Evolutionary conservation across 1,140 invertebrate species (phyloP).

Genomic region (Araneus ventricosus): DNA sequence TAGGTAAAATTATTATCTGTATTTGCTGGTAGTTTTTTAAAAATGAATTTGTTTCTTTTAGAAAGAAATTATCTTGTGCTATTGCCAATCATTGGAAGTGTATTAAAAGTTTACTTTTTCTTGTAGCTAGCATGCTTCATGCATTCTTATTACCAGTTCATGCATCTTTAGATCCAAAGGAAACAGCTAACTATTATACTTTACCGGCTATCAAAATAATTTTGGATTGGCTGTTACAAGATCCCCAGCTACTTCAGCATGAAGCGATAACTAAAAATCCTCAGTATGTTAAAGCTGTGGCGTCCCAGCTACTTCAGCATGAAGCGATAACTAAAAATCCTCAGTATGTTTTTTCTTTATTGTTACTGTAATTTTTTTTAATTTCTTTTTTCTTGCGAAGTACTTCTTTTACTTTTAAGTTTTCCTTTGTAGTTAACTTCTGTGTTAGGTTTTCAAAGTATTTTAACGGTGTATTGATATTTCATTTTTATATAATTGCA

Average conservation of each 20-base stretch:
- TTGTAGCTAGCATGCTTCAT: constrained; percentile 83
- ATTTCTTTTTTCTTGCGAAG: background rate
- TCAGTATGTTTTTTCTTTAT: constrained; percentile 80
- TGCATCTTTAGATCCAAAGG: constrained; percentile 83
- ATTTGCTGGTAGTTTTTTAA: too few species aligned
- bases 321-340: constrained; percentile 84
- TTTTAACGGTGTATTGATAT: too few species aligned
- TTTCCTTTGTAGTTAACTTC: background rate
- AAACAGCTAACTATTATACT: constrained; percentile 85
- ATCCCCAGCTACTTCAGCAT: constrained; percentile 83
- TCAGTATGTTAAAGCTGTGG: constrained; percentile 80
- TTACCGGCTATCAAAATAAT: constrained; percentile 88
- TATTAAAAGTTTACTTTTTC: background rate
- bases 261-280: constrained; percentile 84
- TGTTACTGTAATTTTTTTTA: background rate
- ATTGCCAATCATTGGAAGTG: too few species aligned
- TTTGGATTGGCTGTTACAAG: constrained; percentile 86
- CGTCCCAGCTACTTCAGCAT: constrained; percentile 82
- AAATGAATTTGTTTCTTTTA: too few species aligned
- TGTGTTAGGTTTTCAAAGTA: too few species aligned
- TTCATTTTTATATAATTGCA: too few species aligned
- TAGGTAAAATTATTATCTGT: constrained; percentile 81
- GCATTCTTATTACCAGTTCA: constrained; percentile 87
- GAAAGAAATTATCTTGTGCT: too few species aligned
- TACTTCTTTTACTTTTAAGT: background rate